Percentiles rank a stretch among this genome's conserved stretches.
phyloP scores from a whole-genome alignment of 2,113 vertebrate genomes.

The Clarias magur region DNA sequence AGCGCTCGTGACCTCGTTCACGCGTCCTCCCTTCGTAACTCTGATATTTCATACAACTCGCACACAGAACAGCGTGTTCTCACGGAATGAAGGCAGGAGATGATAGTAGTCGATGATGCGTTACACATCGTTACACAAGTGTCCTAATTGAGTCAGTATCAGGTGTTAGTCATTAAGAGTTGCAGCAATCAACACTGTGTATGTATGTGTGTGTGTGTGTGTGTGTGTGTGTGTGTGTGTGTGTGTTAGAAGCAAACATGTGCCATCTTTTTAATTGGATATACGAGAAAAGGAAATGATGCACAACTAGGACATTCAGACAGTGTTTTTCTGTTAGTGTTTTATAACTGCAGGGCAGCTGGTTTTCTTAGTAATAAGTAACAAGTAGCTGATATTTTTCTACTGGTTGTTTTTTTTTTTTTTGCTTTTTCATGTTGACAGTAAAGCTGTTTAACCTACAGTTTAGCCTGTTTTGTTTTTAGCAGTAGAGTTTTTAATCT shows the following conservation, averaged over 20 bases:
- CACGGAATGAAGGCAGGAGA: background rate
- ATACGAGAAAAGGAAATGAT: background rate
- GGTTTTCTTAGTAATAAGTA: background rate
- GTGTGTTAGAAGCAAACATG: background rate
- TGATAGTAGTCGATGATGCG: too few species aligned
- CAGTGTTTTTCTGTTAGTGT: background rate
- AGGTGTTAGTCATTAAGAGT: constrained; percentile 19
- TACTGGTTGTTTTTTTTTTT: background rate
- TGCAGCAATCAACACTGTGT: constrained; percentile 17
- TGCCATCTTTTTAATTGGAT: constrained; percentile 7
- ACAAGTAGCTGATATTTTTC: background rate
- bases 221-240: background rate
- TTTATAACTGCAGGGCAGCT: background rate
- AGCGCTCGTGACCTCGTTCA: background rate
- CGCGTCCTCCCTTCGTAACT: background rate
- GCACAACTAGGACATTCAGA: background rate
- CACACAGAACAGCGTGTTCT: background rate
- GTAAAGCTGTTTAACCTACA: background rate
- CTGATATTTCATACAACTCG: background rate
- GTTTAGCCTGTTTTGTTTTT: background rate
- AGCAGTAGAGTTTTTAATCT: background rate
- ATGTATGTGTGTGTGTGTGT: background rate
- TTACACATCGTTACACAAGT: background rate
- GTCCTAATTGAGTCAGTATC: constrained; percentile 6
- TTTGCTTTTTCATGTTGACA: background rate